Conservation (phyloP, 53 echinoderm and acorn worm species). For the Temnopleurus reevesii region DNA sequence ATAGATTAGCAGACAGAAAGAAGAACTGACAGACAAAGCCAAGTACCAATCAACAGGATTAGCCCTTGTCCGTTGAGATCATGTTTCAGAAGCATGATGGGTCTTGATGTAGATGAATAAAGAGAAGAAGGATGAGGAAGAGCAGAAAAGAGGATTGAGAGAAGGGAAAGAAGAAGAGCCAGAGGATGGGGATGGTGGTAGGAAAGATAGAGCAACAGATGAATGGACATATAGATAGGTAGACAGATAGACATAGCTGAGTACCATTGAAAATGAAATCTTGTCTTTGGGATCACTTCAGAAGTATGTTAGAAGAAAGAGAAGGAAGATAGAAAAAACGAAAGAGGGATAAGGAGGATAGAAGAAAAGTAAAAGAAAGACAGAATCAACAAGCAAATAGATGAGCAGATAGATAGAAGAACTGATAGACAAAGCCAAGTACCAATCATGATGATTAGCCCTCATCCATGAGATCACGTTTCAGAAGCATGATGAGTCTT, state of each 20-base stretch:
- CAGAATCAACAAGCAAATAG: background rate
- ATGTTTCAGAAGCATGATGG: no score
- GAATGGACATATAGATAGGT: background rate
- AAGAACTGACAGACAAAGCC: no score
- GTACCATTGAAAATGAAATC: no score
- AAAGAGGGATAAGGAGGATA: background rate
- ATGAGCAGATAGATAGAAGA: background rate
- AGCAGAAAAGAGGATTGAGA: background rate
- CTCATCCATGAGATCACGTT: no score
- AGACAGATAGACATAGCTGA: no score
- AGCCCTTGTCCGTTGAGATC: no score
- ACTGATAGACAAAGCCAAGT: no score
- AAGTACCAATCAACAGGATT: no score
- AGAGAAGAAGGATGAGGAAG: background rate
- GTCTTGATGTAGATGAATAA: background rate
- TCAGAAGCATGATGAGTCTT: no score
- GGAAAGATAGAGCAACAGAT: background rate
- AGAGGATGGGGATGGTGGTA: background rate
- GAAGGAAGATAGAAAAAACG: background rate
- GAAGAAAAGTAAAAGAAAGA: background rate
- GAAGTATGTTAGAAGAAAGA: background rate
- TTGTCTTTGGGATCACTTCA: no score
- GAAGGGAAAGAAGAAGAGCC: background rate
- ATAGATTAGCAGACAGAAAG: no score
- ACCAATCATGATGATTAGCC: no score